Conservation (phyloP, 2,113 vertebrate species). For the Athene cunicularia region DNA sequence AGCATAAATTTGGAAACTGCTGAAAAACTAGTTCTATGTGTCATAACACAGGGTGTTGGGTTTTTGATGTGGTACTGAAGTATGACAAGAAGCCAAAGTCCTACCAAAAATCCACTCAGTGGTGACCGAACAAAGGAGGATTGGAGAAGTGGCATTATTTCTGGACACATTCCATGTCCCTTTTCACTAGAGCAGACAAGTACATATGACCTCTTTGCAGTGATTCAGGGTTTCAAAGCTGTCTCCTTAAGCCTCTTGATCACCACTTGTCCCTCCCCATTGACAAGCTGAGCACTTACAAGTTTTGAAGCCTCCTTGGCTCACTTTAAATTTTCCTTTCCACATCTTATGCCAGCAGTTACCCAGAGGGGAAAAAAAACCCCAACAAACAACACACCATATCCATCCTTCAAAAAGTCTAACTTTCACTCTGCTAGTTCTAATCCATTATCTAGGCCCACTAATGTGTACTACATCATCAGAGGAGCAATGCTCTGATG, state of each 20-base stretch:
- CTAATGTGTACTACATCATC: slow-evolving; percentile 71
- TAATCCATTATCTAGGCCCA: slow-evolving; percentile 75
- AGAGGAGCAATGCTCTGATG: slow-evolving; percentile 72
- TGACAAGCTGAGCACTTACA: slow-evolving; percentile 76
- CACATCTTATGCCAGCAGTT: slow-evolving; percentile 73
- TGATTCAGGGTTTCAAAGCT: slow-evolving; percentile 70
- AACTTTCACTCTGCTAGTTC: slow-evolving; percentile 67
- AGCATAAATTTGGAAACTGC: slow-evolving; percentile 73
- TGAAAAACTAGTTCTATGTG: slow-evolving; percentile 71
- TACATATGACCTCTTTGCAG: slow-evolving; percentile 58
- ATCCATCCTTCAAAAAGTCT: slow-evolving; percentile 66
- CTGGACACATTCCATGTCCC: slow-evolving; percentile 41
- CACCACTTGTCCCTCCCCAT: slow-evolving; percentile 70
- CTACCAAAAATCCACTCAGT: slow-evolving; percentile 50
- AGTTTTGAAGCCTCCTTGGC: slow-evolving; percentile 76
- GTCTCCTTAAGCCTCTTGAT: slow-evolving; percentile 67
- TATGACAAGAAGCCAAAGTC: slow-evolving; percentile 48
- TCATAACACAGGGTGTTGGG: slow-evolving; percentile 72
- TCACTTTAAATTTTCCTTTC: slow-evolving; percentile 74
- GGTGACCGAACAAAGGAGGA: slow-evolving; percentile 37
- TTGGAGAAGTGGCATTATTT: slow-evolving; percentile 62
- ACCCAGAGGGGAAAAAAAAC: slow-evolving; percentile 67
- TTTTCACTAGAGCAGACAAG: slow-evolving; percentile 65
- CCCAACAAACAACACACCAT: background rate
- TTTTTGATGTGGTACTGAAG: slow-evolving; percentile 49